These are phyloP conservation scores for Tetramorium alpestre DNA, from an alignment of 1,140 invertebrate genomes.

Conservation along the genomic window DNA sequence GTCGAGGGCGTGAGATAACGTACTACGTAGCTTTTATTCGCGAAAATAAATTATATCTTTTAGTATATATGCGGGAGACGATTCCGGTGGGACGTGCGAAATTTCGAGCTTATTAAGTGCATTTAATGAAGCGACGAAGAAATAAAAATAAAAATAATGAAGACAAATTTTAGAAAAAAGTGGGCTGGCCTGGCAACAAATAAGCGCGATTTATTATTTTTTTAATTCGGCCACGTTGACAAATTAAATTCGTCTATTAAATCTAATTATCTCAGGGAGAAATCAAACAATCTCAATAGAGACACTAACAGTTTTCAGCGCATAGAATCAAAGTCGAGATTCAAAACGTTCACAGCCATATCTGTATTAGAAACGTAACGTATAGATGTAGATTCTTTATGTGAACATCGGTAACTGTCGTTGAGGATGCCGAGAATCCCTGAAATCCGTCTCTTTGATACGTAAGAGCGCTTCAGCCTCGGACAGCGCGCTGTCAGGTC, in stretches of 20 bases:
- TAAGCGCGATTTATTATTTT: neutral
- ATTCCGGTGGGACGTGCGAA: neutral
- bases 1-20: slow-evolving; percentile 52
- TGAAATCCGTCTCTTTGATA: slow-evolving; percentile 39
- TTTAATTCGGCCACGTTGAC: neutral
- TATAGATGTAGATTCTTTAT: neutral
- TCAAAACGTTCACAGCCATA: neutral
- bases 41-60: slow-evolving; percentile 33
- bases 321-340: neutral
- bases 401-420: slow-evolving; percentile 27
- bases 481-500: slow-evolving; percentile 25
- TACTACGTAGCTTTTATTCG: slow-evolving; percentile 36
- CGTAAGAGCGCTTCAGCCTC: slow-evolving; percentile 6
- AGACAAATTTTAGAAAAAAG: neutral
- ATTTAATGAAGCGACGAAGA: slow-evolving; percentile 3
- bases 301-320: neutral
- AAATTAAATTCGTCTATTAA: neutral
- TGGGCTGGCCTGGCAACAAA: neutral
- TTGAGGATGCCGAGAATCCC: slow-evolving; percentile 2
- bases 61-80: neutral
- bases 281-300: neutral
- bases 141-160: slow-evolving; percentile 5
- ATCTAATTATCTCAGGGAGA: neutral
- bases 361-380: neutral
- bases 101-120: slow-evolving; percentile 14